These are phyloP conservation scores for Pimephales promelas DNA, from an alignment of 2,113 vertebrate species.

Conservation along the genomic window DNA sequence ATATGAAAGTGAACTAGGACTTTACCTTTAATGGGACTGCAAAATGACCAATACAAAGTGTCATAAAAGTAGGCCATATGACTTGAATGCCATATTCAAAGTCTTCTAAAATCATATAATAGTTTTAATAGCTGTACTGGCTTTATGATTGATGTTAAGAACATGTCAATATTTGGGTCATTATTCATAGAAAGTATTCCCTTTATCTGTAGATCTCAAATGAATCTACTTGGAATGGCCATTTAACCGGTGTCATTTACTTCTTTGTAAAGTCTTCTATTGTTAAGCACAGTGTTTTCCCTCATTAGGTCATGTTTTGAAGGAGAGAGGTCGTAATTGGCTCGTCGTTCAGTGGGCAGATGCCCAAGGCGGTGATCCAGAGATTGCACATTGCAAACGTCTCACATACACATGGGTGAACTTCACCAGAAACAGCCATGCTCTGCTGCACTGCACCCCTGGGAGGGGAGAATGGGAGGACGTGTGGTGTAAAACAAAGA, in stretches of 20 bases:
- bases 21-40: background rate
- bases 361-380: slow-evolving; percentile 34
- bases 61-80: background rate
- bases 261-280: background rate
- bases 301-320: slow-evolving; percentile 38
- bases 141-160: too few species aligned
- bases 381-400: slow-evolving; percentile 14
- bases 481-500: background rate
- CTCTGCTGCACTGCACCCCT: slow-evolving; percentile 13
- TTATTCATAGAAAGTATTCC: background rate
- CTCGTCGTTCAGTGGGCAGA: slow-evolving; percentile 35
- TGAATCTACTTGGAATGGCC: background rate
- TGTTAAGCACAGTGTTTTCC: slow-evolving; percentile 14
- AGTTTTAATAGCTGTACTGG: too few species aligned
- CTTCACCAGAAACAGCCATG: slow-evolving; percentile 13
- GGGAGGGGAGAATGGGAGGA: slow-evolving; percentile 4
- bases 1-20: background rate
- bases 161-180: background rate
- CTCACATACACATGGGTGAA: slow-evolving; percentile 25
- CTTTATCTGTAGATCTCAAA: background rate
- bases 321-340: slow-evolving; percentile 31
- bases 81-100: background rate
- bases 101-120: too few species aligned
- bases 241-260: background rate
- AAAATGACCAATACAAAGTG: background rate